Evolutionary conservation across 2,113 vertebrate species (phyloP).

Genomic region (Elaphurus davidianus): DNA sequence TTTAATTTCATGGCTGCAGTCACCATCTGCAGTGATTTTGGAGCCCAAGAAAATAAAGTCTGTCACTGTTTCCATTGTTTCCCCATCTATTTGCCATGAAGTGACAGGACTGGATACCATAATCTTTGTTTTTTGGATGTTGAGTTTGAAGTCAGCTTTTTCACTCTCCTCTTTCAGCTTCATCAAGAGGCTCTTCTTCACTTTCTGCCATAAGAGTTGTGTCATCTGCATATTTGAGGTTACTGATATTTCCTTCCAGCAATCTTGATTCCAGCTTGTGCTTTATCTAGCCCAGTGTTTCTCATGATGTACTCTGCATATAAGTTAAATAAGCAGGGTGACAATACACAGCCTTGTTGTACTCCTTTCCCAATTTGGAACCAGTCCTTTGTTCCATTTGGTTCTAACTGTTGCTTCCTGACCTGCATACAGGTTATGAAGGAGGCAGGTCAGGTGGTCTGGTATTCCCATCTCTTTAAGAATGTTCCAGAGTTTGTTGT

Average conservation of each 20-base stretch:
- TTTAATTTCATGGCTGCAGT: background rate
- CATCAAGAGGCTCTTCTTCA: background rate
- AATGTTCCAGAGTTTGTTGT: background rate
- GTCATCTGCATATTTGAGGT: background rate
- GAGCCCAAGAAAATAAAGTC: background rate
- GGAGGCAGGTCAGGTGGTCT: background rate
- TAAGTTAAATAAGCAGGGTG: background rate
- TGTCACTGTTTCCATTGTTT: background rate
- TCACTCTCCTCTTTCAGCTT: background rate
- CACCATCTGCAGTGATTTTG: background rate
- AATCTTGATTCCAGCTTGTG: background rate
- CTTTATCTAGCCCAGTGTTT: background rate
- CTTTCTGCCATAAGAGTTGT: background rate
- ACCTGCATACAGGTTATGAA: background rate
- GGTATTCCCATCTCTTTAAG: background rate
- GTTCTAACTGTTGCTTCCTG: background rate
- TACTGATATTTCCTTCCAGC: background rate
- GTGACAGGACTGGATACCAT: background rate
- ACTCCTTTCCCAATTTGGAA: background rate
- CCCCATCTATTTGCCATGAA: background rate
- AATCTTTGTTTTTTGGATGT: background rate
- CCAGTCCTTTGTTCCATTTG: background rate
- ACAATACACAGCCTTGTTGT: background rate
- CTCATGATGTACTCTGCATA: background rate
- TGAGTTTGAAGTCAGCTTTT: background rate